Evolutionary conservation across 1,140 invertebrate species (phyloP), one percentile per base, ranked within the genome.

Genomic region (Anastrepha ludens): DNA sequence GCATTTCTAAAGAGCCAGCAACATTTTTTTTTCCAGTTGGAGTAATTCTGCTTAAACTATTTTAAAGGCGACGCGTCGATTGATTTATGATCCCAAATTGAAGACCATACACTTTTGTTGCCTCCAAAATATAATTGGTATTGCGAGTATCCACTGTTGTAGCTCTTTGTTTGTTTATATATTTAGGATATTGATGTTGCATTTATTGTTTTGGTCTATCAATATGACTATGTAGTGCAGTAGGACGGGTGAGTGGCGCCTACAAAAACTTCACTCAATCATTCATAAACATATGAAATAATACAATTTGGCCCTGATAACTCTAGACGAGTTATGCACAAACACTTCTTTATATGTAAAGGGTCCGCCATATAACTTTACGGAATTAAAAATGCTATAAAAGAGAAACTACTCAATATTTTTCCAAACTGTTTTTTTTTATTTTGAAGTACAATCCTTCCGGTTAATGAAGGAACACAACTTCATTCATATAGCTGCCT

Each of bases 31-130:
- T 55, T 6, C 9, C 11, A 8, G 17, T 74, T 74, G 39, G 67
- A n/a, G 47, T 41, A 29, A 81, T 58, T 81, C 74, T 81, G 11
- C 47, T 81, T 81, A 81, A 55, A 81, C 47, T 55, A 81, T 81
- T 81, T 20, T 55, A 64, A 44, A 58, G 59, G 29, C 85, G 29
- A 86, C 39, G 39, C 41, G 85, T 17, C 58, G 85, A 86, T 15
- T 44, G 85, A 86, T 86, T 86, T 86, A 86, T 64, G 59, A 29
- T 13, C 59, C 39, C 20, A 86, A 62, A 86, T 86, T 86, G 85
- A 62, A 50, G 58, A 60, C 5, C 44, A 8, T 7, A 41, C 47
- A 15, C 5, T 67, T 50, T n/a, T 81, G 15, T 81, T 50, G 20
- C 15, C 13, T 50, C 5, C 6, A 29, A 67, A 29, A 67, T 5